Evolutionary conservation across 2,113 vertebrate genomes (phyloP), one percentile per base, ranked within the genome.

Genomic region (Oenanthe melanoleuca): DNA sequence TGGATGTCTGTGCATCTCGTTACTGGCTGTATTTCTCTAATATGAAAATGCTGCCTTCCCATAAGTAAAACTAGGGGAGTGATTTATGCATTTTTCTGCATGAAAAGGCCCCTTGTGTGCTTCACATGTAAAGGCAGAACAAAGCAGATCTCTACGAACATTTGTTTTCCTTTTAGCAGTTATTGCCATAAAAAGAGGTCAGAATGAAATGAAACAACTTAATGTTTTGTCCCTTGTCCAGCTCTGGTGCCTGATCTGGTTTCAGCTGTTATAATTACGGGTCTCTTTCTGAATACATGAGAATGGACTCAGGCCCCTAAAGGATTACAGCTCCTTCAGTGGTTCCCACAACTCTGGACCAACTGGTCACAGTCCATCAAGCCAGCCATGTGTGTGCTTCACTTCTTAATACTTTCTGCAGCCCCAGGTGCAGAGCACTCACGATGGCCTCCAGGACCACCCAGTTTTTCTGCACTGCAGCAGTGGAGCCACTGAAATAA

Each of bases 151-250:
- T 56, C 93, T 67, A 37, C 1, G 57, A 95, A 96, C 96, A 96
- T 97, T 96, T 96, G 92, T 97, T 97, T 97, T 97, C 89, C 92
- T 97, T 97, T 97, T 97, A 97, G 89, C 95, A 90, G 93, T 94
- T 94, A 96, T 89, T 95, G 86, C 94, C 80, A 80, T 96, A 96
- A 97, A 97, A 95, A 94, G 80, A 95, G 80, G 93, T 93, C 92
- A 93, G 90, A 93, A 95, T 84, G 70, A 95, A 95, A 97, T 96
- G 93, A 96, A 96, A 94, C 92, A 95, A 96, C 92, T 94, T 95
- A 86, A 92, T 86, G 56, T 95, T 96, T 88, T 94, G 89, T 96
- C 87, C 87, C 52, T 79, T 86, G 79, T 96, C 92, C 95, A 96
- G 95, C 85, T 93, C 92, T 93, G 72, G 69, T 95, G 94, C 96